Conservation (phyloP, 1,140 invertebrate genomes). For the Drosophila nasuta region DNA sequence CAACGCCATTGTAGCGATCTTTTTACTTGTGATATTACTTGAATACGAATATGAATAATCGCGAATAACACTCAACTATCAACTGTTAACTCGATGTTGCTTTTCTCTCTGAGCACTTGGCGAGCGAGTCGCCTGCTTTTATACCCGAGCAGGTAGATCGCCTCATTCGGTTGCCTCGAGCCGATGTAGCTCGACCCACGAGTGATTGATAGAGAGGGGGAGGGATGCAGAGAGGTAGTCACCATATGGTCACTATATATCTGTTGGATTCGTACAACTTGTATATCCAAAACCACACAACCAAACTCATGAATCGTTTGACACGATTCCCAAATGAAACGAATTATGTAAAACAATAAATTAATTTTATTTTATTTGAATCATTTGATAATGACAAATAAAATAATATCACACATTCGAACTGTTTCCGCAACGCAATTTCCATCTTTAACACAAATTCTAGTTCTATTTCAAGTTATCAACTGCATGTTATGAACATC, state of each 20-base stretch:
- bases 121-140: constrained; percentile 22
- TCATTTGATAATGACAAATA: neutral
- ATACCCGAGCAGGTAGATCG: constrained; percentile 6
- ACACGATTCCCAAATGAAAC: neutral
- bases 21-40: neutral
- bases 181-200: neutral
- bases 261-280: too few relatives aligned
- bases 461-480: neutral
- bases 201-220: neutral
- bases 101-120: constrained; percentile 5
- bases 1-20: constrained; percentile 81
- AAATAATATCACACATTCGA: neutral
- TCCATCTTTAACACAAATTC: neutral
- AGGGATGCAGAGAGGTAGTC: neutral
- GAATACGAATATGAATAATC: neutral
- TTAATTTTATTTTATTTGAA: neutral
- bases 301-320: neutral
- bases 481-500: neutral
- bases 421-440: neutral
- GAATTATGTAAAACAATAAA: neutral
- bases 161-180: neutral
- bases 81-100: constrained; percentile 9
- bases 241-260: neutral
- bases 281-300: neutral
- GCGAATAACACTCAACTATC: neutral